phyloP scores from a whole-genome alignment of 2,113 vertebrate genomes.

The Catharus fuscescens region DNA sequence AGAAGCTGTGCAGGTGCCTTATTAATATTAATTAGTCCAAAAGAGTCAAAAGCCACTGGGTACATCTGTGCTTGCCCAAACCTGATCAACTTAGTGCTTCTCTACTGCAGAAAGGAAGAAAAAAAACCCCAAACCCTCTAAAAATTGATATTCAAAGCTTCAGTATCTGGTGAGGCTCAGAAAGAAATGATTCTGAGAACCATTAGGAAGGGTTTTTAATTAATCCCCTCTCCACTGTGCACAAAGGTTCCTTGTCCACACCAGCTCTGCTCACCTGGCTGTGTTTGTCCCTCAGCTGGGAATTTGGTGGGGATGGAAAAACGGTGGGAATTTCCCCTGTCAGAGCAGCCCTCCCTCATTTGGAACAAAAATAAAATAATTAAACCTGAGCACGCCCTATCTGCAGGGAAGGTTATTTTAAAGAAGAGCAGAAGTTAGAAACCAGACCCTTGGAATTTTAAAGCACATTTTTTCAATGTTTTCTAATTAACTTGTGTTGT shows the following conservation, averaged over 20 bases:
- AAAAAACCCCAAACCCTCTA: neutral
- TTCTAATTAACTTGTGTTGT: neutral
- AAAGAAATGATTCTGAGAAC: neutral
- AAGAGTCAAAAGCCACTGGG: neutral
- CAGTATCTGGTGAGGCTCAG: neutral
- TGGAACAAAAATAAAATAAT: neutral
- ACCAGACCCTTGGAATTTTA: slow-evolving; percentile 23
- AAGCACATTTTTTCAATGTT: neutral
- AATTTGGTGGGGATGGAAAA: neutral
- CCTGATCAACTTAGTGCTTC: neutral
- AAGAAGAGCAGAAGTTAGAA: slow-evolving; percentile 77
- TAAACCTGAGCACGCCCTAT: neutral
- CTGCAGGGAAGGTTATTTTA: slow-evolving; percentile 59
- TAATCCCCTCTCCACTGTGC: neutral
- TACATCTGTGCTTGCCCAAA: neutral
- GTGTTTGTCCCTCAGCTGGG: neutral
- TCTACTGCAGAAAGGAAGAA: neutral
- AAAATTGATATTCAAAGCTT: neutral
- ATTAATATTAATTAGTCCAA: neutral
- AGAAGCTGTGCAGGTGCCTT: neutral
- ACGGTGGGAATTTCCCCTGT: neutral
- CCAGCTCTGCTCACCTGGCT: neutral
- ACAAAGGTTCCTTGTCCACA: neutral
- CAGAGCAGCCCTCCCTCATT: neutral
- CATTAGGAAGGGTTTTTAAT: neutral